Conservation (phyloP, 2,797 vertebrate genomes). For the Peromyscus attwateri region DNA sequence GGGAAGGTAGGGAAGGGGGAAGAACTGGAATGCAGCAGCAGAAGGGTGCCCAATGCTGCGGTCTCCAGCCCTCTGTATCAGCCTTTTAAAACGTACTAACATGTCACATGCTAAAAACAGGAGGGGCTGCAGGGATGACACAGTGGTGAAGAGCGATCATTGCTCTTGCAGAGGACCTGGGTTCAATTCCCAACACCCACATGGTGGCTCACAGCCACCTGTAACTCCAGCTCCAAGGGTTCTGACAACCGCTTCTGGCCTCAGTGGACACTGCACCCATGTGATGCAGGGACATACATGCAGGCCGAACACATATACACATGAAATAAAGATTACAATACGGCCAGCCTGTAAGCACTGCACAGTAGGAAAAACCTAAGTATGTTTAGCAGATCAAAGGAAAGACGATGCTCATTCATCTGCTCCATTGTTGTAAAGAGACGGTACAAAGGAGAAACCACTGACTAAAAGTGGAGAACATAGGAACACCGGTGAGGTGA, state of each 20-base stretch:
- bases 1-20: accelerated
- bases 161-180: not conserved
- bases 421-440: not conserved
- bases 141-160: not conserved
- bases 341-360: not conserved
- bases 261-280: too few species aligned
- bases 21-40: not conserved
- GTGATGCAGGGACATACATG: not conserved
- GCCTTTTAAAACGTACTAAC: not conserved
- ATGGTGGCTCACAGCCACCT: not conserved
- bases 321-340: not conserved
- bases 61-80: not conserved
- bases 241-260: not conserved
- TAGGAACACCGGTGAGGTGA: not conserved
- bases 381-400: not conserved
- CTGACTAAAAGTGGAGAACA: not conserved
- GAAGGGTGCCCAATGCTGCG: not conserved
- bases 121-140: not conserved
- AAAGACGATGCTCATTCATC: not conserved
- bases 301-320: too few species aligned
- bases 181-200: not conserved
- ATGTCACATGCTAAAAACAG: not conserved
- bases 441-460: not conserved
- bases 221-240: not conserved
- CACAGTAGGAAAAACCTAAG: not conserved